Evolutionary conservation across 2,888 invertebrate species (phyloP), one percentile per base, ranked within the genome.

Genomic region (Tethea ocularis): DNA sequence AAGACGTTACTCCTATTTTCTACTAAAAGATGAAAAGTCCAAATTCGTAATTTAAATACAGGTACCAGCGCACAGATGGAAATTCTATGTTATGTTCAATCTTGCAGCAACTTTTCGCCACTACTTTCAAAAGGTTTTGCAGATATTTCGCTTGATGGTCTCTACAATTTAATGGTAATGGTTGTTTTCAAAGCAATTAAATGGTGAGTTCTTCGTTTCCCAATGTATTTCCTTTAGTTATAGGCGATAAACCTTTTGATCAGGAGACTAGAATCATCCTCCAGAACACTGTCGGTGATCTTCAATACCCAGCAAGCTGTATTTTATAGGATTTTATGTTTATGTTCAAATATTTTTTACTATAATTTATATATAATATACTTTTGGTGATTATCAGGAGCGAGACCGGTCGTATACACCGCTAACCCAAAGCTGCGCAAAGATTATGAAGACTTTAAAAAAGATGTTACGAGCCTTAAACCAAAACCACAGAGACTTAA

Each of bases 401-500:
- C 46, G 7, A 46, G 46, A 2, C 20, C 46, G 0, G 10, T 7
- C 1, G 46, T 46, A 10, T 46, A 46, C 20, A 6, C 10, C 3
- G 46, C 46, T 6, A 46, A 46, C 2, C 46, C 17, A 46, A 17
- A 46, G 10, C 20, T 20, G 10, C 46, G 10, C 1, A 46, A 46
- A 10, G 46, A 46, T 7, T 20, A 46, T 46, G 46, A 46, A 20
- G 46, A 46, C 7, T 2, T 20, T 10, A 46, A 46, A n/a, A 46
- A 20, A 20, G 10, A 20, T 46, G 10, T 46, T 17, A 46, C 10
- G n/a, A 6, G 17, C n/a, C 10, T 46, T 2, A 46, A 10, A 20
- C 20, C 46, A 20, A 46, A 46, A 46, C 46, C 46, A 46, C 46
- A 46, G 46, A 41, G 41, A 41, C 17, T 17, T n/a, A n/a, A 41